These are phyloP conservation scores for Sepioteuthis lessoniana DNA, from an alignment of 2,888 invertebrate species.

Conservation along the genomic window DNA sequence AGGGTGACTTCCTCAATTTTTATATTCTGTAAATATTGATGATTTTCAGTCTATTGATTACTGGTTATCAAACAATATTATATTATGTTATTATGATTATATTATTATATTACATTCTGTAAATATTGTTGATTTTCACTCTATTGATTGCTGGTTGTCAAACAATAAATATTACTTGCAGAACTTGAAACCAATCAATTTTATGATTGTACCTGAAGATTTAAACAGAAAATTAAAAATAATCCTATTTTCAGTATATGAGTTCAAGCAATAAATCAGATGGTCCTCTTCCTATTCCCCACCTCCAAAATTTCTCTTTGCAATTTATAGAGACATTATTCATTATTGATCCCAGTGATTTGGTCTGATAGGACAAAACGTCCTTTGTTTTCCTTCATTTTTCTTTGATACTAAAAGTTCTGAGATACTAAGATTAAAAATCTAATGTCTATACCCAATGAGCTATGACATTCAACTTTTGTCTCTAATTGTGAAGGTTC, in stretches of 20 bases:
- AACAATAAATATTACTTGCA: neutral
- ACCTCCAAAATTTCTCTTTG: neutral
- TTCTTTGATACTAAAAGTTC: neutral
- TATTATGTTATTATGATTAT: no score
- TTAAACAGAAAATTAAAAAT: neutral
- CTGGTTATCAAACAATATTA: no score
- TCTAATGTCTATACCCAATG: neutral
- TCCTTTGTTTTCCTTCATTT: neutral
- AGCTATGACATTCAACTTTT: neutral
- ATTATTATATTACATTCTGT: neutral
- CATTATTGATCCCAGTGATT: neutral
- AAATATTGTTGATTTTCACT: neutral
- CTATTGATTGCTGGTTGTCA: neutral
- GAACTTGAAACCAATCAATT: neutral
- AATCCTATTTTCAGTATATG: neutral
- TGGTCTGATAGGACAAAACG: neutral
- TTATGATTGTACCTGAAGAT: neutral
- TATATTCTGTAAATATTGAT: no score
- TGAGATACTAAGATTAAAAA: neutral
- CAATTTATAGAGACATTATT: neutral
- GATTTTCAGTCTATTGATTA: no score
- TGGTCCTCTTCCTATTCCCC: neutral
- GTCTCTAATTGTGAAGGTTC: neutral
- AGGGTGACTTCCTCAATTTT: no score
- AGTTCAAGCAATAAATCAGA: neutral